Evolutionary conservation across 1,140 invertebrate species (phyloP).

Genomic region (Scylla paramamosain): DNA sequence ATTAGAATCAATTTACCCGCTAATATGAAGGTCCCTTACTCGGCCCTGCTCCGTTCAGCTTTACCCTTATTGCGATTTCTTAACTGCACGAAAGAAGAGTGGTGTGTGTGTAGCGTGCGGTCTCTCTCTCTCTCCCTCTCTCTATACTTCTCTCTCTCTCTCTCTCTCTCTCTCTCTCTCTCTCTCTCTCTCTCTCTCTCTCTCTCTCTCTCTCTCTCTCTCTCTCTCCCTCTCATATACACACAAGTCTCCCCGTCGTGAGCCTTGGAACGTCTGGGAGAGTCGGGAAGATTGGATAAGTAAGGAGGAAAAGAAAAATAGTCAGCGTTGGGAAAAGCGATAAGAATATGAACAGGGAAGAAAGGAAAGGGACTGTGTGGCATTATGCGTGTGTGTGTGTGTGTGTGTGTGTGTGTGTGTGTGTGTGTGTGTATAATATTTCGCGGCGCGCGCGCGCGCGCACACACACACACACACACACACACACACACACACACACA

Average conservation of each 20-base stretch:
- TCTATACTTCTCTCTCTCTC: too few relatives aligned
- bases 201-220: too few relatives aligned
- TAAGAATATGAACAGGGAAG: neutral
- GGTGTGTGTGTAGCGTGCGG: neutral
- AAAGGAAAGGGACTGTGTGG: neutral
- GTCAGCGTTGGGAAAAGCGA: neutral
- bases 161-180: too few relatives aligned
- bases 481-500: conserved; percentile 5
- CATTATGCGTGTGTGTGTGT: neutral
- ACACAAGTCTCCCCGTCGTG: neutral
- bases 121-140: too few relatives aligned
- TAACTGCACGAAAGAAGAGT: neutral
- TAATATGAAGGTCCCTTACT: conserved; percentile 49
- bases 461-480: neutral
- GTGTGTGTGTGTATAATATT: too few relatives aligned
- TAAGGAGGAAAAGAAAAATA: neutral
- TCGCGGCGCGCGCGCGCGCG: too few relatives aligned
- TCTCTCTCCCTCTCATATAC: neutral
- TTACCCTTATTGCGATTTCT: neutral
- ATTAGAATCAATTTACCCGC: conserved; percentile 61
- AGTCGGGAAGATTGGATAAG: conserved; percentile 6
- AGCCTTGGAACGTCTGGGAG: neutral
- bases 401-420: too few relatives aligned
- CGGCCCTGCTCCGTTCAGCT: neutral
- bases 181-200: neutral